Evolutionary conservation across 2,888 invertebrate genomes (phyloP).

Genomic region (Mayetiola destructor): DNA sequence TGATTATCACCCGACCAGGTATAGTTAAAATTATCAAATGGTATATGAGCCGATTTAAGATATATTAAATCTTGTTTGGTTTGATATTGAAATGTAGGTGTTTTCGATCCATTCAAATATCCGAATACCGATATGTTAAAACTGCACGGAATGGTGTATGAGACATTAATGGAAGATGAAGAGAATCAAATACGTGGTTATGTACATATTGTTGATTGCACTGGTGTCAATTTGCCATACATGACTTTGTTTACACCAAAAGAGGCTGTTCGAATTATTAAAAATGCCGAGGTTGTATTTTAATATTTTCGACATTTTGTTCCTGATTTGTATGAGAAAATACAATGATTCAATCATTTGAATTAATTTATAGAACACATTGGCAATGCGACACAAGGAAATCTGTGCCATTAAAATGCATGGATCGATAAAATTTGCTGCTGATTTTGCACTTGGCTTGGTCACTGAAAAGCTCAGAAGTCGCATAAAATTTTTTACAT

Average conservation of each 20-base stretch:
- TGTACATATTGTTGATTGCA: slow-evolving; percentile 63
- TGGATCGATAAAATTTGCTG: slow-evolving; percentile 56
- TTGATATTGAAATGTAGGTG: slow-evolving; percentile 38
- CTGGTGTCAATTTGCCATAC: slow-evolving; percentile 58
- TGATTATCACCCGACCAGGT: slow-evolving; percentile 66
- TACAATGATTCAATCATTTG: slow-evolving; percentile 23
- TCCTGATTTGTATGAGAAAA: too few species aligned
- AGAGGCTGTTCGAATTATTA: slow-evolving; percentile 64
- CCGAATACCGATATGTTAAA: slow-evolving; percentile 65
- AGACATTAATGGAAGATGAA: slow-evolving; percentile 67
- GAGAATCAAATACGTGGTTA: slow-evolving; percentile 64
- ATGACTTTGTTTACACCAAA: slow-evolving; percentile 62
- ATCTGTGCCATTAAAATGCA: slow-evolving; percentile 62
- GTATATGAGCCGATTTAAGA: neutral
- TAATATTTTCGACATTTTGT: too few species aligned
- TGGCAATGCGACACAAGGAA: slow-evolving; percentile 67
- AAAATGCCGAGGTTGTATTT: slow-evolving; percentile 74
- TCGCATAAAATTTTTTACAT: slow-evolving; percentile 50
- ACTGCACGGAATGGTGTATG: slow-evolving; percentile 60
- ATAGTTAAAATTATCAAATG: slow-evolving; percentile 21
- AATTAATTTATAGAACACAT: slow-evolving; percentile 55
- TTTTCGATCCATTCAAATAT: slow-evolving; percentile 63
- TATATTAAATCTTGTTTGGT: neutral
- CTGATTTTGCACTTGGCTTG: slow-evolving; percentile 61
- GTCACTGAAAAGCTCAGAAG: slow-evolving; percentile 64